Conservation (phyloP, 92 coral and sea anemone species). For the Porites evermanni region DNA sequence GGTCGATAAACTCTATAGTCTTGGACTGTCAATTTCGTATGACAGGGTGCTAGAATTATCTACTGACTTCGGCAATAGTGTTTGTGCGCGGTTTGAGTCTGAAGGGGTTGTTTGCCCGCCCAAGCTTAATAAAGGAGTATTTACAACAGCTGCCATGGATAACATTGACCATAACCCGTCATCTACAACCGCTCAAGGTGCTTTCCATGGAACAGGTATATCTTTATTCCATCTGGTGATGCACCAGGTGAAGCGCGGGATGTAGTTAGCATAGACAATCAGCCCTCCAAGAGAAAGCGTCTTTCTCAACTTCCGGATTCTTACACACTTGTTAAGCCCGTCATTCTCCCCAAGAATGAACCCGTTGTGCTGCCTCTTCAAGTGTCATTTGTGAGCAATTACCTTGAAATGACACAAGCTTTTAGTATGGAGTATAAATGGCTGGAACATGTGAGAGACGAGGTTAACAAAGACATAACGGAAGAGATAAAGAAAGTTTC, state of each 20-base stretch:
- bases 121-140: slow-evolving; percentile 30
- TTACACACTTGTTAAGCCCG: slow-evolving; percentile 22
- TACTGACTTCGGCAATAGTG: slow-evolving; percentile 74
- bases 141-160: slow-evolving; percentile 76
- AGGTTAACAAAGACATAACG: slow-evolving; percentile 9
- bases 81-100: slow-evolving; percentile 53
- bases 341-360: slow-evolving; percentile 20
- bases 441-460: slow-evolving; percentile 14
- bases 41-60: slow-evolving; percentile 70
- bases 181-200: slow-evolving; percentile 55
- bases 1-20: slow-evolving; percentile 55
- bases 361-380: slow-evolving; percentile 9
- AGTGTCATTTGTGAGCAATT: neutral
- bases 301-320: slow-evolving; percentile 9
- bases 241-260: neutral
- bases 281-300: slow-evolving; percentile 16
- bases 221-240: neutral
- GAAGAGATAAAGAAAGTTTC: slow-evolving; percentile 3
- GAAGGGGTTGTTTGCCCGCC: slow-evolving; percentile 76
- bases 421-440: slow-evolving; percentile 4
- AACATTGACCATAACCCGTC: slow-evolving; percentile 81
- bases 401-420: neutral
- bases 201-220: slow-evolving; percentile 50
- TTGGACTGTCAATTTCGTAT: slow-evolving; percentile 73
- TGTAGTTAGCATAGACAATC: neutral